Evolutionary conservation across 2,113 vertebrate genomes (phyloP), one percentile per base, ranked within the genome.

Genomic region (Gallinago undulata): DNA sequence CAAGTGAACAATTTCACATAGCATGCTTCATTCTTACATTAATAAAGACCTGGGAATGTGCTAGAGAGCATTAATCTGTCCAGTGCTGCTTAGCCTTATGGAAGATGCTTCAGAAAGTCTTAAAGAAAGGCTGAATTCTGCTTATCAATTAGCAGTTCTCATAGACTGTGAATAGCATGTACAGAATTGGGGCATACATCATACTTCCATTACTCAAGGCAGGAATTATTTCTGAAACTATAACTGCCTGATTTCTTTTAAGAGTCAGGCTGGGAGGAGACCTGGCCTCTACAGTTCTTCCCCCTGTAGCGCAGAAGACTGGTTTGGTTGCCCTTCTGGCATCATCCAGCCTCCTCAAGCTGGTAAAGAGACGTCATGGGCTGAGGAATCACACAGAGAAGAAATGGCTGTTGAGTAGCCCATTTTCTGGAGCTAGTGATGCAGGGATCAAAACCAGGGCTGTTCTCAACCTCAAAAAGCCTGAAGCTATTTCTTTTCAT

Each of bases 181-280:
- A 43, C 0, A 59, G 59, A 78, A 89, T 11, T 1, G 2, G 39
- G 33, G 78, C 51, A 62, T 13, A 19, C 1, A 25, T 28, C 0
- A 33, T 86, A 84, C 11, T 94, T 55, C 37, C 67, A 50, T 57
- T 91, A 72, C 24, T 72, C 14, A 31, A n/a, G 17, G 25, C 24
- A 89, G 23, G 13, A 83, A n/a, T 53, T 88, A n/a, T 60, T 93
- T 85, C 11, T 80, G 59, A 69, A 93, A 96, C n/a, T 59, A 31
- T 25, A 66, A 80, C 18, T 59, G 13, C 21, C 22, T 55, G 35
- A 57, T 73, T 88, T 82, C 30, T 87, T 89, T 73, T 51, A 13
- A 66, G 35, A 86, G 19, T 14, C 45, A 53, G 11, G 9, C 3
- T 57, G 22, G 41, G 62, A 95, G 24, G 66, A 89, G 16, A 73